A percentile compares a stretch with the other conserved stretches of the same genome.
Conservation (phyloP, 2,888 invertebrate species). For the Rhyacophila evoluta region DNA sequence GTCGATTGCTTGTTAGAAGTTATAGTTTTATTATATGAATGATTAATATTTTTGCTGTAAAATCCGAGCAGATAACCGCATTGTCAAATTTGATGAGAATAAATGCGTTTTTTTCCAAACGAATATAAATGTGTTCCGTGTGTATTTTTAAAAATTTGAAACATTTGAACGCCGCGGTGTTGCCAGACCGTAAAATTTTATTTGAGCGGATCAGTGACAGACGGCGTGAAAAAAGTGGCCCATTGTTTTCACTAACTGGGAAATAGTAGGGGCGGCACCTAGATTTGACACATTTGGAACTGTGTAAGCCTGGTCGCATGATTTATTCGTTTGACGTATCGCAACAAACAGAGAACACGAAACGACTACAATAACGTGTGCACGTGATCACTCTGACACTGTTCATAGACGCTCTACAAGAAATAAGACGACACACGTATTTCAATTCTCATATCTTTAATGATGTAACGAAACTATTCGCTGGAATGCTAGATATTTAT, state of each 20-base stretch:
- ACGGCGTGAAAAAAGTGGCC: conserved; percentile 15
- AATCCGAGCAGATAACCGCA: background rate
- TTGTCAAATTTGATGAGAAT: background rate
- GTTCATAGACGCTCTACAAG: background rate
- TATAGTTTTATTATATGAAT: background rate
- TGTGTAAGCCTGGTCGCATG: background rate
- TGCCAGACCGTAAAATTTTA: conserved; percentile 11
- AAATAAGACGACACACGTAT: no score
- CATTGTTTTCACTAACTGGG: conserved; percentile 19
- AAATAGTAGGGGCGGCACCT: background rate
- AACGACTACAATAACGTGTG: background rate
- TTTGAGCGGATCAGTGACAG: background rate
- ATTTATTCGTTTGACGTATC: conserved; percentile 19
- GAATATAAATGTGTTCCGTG: background rate
- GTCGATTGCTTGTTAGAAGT: no score
- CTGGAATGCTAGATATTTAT: no score
- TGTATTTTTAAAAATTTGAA: background rate
- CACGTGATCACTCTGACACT: background rate
- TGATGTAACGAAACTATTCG: no score
- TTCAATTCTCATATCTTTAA: no score
- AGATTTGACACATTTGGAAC: conserved; percentile 7
- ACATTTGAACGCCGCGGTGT: background rate
- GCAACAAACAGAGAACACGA: background rate
- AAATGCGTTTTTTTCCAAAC: background rate
- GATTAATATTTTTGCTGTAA: background rate